These are phyloP conservation scores for Scomberomorus guttatus DNA, from an alignment of 2,797 vertebrate genomes.

Conservation along the genomic window DNA sequence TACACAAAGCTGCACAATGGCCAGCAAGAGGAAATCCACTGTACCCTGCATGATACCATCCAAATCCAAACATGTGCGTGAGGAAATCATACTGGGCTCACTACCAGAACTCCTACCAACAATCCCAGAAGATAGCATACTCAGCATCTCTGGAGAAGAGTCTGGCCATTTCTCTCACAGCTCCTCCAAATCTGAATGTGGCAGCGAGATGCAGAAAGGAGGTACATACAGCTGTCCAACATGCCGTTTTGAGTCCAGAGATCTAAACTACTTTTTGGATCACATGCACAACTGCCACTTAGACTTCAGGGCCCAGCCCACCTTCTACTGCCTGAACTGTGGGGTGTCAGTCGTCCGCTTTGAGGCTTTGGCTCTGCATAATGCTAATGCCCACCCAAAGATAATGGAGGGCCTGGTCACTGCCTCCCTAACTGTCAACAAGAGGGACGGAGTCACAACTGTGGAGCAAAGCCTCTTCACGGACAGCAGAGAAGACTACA, in stretches of 20 bases:
- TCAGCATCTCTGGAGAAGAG: constrained; percentile 84
- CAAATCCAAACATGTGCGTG: constrained; percentile 91
- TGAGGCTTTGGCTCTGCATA: constrained; percentile 94
- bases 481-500: constrained; percentile 82
- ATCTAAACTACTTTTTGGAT: constrained; percentile 92
- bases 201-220: constrained; percentile 80
- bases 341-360: constrained; percentile 91
- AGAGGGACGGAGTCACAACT: constrained; percentile 87
- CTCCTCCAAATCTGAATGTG: constrained; percentile 77
- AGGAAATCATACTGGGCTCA: constrained; percentile 87
- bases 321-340: constrained; percentile 92
- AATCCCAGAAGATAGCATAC: constrained; percentile 86
- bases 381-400: constrained; percentile 87
- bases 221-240: constrained; percentile 90
- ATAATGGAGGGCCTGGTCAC: constrained; percentile 80
- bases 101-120: constrained; percentile 85
- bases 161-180: constrained; percentile 78
- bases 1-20: constrained; percentile 86
- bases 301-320: constrained; percentile 93
- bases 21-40: constrained; percentile 99
- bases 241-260: constrained; percentile 92
- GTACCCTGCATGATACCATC: constrained; percentile 98
- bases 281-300: constrained; percentile 94
- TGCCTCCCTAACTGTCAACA: constrained; percentile 89
- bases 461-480: constrained; percentile 92